phyloP scores from a whole-genome alignment of 2,113 vertebrate species.

The Corapipo altera region DNA sequence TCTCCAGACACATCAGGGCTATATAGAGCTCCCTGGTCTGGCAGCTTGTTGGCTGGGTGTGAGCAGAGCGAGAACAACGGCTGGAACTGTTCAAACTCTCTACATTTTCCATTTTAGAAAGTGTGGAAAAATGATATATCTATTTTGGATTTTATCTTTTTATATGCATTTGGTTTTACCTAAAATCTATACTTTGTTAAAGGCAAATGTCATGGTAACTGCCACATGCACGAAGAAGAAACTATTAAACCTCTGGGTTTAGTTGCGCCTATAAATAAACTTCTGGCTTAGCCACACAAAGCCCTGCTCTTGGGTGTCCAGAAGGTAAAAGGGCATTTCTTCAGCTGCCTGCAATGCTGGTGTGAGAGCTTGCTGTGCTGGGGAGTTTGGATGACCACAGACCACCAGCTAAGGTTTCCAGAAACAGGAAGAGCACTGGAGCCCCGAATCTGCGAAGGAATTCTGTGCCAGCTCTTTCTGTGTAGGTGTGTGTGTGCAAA shows the following conservation, averaged over 20 bases:
- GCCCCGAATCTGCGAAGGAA: background rate
- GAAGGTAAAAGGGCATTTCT: background rate
- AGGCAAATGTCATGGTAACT: background rate
- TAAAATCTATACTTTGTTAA: background rate
- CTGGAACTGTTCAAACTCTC: background rate
- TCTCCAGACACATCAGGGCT: background rate
- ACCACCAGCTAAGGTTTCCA: background rate
- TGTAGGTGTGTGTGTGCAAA: background rate
- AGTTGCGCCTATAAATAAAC: background rate
- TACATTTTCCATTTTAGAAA: background rate
- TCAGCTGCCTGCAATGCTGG: background rate
- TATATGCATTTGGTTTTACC: background rate
- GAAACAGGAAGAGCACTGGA: background rate
- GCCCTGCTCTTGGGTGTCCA: background rate
- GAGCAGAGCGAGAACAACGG: background rate
- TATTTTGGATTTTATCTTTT: background rate
- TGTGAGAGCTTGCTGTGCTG: background rate
- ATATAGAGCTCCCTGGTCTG: background rate
- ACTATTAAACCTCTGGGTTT: background rate
- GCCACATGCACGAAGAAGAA: background rate
- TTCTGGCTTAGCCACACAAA: background rate
- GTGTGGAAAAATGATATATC: background rate
- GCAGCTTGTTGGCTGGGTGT: background rate
- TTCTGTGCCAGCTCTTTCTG: background rate
- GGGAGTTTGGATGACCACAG: background rate